Base-by-base conservation (phyloP, 2,888 invertebrate species). In the Apamea monoglypha region DNA sequence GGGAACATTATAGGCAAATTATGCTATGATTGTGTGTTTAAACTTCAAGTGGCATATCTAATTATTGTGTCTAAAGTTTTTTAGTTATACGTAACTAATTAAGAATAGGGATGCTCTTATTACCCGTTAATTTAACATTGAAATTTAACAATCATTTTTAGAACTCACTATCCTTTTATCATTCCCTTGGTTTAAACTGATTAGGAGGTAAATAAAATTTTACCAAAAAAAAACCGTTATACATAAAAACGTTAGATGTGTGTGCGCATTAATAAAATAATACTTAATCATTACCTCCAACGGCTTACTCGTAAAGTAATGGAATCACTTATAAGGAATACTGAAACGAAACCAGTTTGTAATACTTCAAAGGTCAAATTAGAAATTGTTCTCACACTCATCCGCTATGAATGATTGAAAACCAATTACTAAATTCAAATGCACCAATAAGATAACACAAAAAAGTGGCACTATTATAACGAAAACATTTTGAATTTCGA, bases 401-500 rank as follows among this genome's bases (percentile, higher is more conserved):
- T 74, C 66, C 53, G 29, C 18, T 53, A 47, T 73, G 74, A 82
- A 80, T 80, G 87, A 93, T 91, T 91, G 87, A 91, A 92, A 93
- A 91, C 90, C 90, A 94, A 94, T 93, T 92, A 93, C 84, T 67
- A 83, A 85, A 92, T 92, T 92, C 84, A 91, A 92, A 93, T 92
- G 86, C 88, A 92, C 90, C 90, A 91, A 93, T 92, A 90, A 92
- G 91, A 92, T 89, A 88, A 79, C 80, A 89, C 73, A 82, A 92
- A 91, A 93, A 92, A 91, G 90, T 83, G 87, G 76, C 81, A 89
- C 86, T 86, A 90, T 90, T 91, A 90, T 91, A 91, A 91, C 90
- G 90, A 92, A 92, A 92, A 89, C 89, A 92, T 92, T 93, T 93
- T 89, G 87, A 93, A 93, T 93, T 94, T 92, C 91, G 92, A 94